Evolutionary conservation across 2,797 vertebrate genomes (phyloP), one percentile per base, ranked within the genome.

Genomic region (Rhinatrema bivittatum): DNA sequence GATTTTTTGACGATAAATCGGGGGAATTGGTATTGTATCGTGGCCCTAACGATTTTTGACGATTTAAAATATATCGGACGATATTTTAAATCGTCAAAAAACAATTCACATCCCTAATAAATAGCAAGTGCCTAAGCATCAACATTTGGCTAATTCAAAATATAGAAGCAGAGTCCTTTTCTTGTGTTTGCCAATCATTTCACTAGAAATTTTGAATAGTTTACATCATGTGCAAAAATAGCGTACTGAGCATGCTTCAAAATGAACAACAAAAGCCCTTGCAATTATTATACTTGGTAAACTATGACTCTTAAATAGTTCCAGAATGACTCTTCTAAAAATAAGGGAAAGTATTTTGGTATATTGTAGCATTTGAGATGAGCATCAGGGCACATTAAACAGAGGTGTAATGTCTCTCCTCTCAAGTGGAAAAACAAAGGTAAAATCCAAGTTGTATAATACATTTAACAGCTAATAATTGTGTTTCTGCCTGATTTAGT

Each of bases 381-480:
- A 45, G 15, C 38, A 53, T 62, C 54, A 68, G 67, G 56, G 57
- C 46, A 34, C 29, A 50, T 65, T 71, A 56, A 71, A 52, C 71
- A 70, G 70, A 64, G 32, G 16, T 60, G 56, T 59, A 68, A 57
- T 31, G 37, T 61, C 53, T 61, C 53, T 69, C 56, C 63, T 48
- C 46, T 74, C 55, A 68, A 62, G 37, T 50, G 34, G 39, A 65
- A 71, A 66, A 72, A 60, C 55, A 55, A 57, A 69, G 59, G 61
- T 67, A 59, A 53, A 73, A 70, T 60, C 32, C 3, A 53, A 55
- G 15, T 18, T 32, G 31, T 37, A 63, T 61, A 62, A 58, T 53
- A 60, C 50, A 52, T 68, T 74, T 70, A 70, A 66, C 46, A 72
- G 46, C 54, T 69, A 55, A 73, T 65, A 65, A 70, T 42, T 68